Base-by-base conservation (phyloP, 2,113 vertebrate species). In the Lophotis ruficrista region DNA sequence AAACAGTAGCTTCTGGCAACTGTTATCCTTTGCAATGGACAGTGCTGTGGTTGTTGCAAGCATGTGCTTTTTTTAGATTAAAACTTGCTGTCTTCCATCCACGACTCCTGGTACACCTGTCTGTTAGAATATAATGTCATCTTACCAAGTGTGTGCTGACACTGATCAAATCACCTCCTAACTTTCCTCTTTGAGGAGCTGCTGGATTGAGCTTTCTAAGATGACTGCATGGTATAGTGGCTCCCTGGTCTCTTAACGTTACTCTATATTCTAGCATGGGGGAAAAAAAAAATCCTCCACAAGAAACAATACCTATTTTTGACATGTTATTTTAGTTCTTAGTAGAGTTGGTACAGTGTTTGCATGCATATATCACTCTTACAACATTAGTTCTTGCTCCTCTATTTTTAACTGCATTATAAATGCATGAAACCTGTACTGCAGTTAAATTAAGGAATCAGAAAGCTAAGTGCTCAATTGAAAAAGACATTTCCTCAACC, bases 361-460 rank as follows among this genome's bases (percentile, higher is more conserved):
- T 91, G 37, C 28, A 91, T 80, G 71, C 51, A 37, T 75, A 9
- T 37, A 87, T 89, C 62, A 65, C 53, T 92, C 89, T 84, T 83
- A 68, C 9, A 94, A 64, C 43, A 71, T 83, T 75, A 87, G 57
- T 83, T 95, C 61, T 87, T 82, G 25, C 43, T 82, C 27, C 50
- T 95, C 56, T 94, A 87, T 92, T 96, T 96, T 96, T 93, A 94
- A 77, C 86, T 79, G 53, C 15, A 68, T 77, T 71, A 33, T 69
- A 83, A 93, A 81, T 89, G 64, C 81, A 56, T 64, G 89, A 93
- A 96, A 96, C 71, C 73, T 87, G 77, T 75, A 88, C 68, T 93
- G 75, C 86, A 93, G 81, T 86, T 93, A 92, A 93, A 93, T 91
- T 92, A 93, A 78, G 54, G 87, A 92, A 95, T 50, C 50, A 83